Percentiles rank a stretch among this genome's conserved stretches.
These are phyloP conservation scores for Merluccius polli DNA, from an alignment of 2,797 vertebrate genomes.

Conservation along the genomic window DNA sequence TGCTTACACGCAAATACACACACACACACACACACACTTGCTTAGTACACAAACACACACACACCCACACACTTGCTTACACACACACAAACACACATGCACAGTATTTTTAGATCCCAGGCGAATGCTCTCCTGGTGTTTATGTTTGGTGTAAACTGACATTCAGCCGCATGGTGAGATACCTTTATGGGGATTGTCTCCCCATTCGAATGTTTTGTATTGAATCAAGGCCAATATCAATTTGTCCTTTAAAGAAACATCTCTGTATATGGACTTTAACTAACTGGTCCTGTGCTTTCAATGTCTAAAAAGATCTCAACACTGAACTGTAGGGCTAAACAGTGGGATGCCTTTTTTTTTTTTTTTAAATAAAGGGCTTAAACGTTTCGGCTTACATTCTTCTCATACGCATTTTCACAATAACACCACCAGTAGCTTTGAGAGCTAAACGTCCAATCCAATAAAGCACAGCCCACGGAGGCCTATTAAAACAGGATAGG, in stretches of 20 bases:
- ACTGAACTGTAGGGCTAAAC: background rate
- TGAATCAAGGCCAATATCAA: background rate
- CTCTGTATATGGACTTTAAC: background rate
- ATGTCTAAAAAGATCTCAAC: background rate
- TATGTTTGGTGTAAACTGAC: constrained; percentile 37
- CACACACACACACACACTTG: constrained; percentile 24
- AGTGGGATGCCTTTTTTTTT: background rate
- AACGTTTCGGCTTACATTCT: background rate
- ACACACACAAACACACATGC: constrained; percentile 21
- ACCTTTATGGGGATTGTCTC: background rate
- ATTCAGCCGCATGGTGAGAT: background rate
- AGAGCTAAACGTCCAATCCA: constrained; percentile 37
- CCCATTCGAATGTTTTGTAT: background rate
- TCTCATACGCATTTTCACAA: constrained; percentile 17
- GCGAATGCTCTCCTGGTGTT: constrained; percentile 37
- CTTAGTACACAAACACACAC: constrained; percentile 29
- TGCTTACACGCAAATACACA: constrained; percentile 33
- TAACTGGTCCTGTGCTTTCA: background rate
- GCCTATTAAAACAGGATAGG: constrained; percentile 43
- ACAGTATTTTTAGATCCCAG: constrained; percentile 43
- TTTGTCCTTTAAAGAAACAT: background rate
- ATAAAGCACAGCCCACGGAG: constrained; percentile 37
- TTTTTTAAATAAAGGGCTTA: background rate
- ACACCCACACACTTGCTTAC: constrained; percentile 7
- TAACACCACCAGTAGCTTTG: constrained; percentile 27